phyloP scores from a whole-genome alignment of 2,888 invertebrate genomes.

The Cryptus armator region DNA sequence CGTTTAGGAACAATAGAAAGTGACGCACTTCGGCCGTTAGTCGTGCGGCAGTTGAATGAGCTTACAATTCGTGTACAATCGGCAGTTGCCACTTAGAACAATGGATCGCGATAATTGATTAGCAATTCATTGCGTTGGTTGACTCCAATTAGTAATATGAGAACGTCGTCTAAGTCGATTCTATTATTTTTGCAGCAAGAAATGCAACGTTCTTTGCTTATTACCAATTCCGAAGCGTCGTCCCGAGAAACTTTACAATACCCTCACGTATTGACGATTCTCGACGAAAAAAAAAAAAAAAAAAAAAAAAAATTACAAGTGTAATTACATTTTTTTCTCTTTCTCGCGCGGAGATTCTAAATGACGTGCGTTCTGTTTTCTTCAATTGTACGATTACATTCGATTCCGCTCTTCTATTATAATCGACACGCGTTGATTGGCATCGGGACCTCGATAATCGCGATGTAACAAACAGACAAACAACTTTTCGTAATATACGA shows the following conservation, averaged over 20 bases:
- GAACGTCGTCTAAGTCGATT: not conserved
- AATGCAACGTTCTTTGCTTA: not conserved
- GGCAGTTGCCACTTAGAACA: slow-evolving; percentile 19
- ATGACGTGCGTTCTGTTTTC: too few relatives aligned
- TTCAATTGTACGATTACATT: too few relatives aligned
- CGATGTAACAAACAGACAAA: too few relatives aligned
- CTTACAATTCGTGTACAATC: slow-evolving; percentile 22
- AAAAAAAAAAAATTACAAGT: too few relatives aligned
- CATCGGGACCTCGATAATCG: too few relatives aligned
- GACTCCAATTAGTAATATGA: slow-evolving; percentile 36
- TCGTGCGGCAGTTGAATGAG: slow-evolving; percentile 28
- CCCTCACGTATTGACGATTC: not conserved
- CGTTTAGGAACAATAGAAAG: slow-evolving; percentile 54
- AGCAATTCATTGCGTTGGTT: slow-evolving; percentile 38
- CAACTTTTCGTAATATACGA: too few relatives aligned
- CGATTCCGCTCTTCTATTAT: too few relatives aligned
- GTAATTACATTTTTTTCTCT: too few relatives aligned
- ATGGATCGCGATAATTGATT: slow-evolving; percentile 33
- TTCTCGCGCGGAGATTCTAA: not conserved
- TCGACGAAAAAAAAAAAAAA: too few relatives aligned
- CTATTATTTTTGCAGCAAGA: not conserved
- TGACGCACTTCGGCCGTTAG: slow-evolving; percentile 28
- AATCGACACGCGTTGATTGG: too few relatives aligned
- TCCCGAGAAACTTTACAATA: not conserved
- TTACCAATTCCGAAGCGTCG: not conserved